Evolutionary conservation across 1,140 invertebrate genomes (phyloP), one percentile per base, ranked within the genome.

Genomic region (Notospermus geniculatus): DNA sequence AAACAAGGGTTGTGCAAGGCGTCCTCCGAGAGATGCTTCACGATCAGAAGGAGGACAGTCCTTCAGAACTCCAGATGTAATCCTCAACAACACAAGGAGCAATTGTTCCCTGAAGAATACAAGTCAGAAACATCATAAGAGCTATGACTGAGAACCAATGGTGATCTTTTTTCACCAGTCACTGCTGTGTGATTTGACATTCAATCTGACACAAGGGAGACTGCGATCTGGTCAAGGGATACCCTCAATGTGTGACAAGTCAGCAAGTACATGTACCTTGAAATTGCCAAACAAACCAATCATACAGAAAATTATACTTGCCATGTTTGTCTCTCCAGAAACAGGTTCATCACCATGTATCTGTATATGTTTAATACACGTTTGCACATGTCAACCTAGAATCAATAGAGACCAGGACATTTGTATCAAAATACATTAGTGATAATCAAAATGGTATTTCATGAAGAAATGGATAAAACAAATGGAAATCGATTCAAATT

Each of bases 301-400:
- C n/a, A n/a, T n/a, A n/a, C n/a, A 46, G n/a, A 32, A 45, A 60
- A 23, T 5, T 25, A 30, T 25, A 66, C 68, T 84, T 85, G 93
- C 94, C 95, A 98, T 22, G 94, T 95, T 69, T 86, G 86, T 66
- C 89, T 89, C 74, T 97, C 92, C 88, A 97, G 91, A 64, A 89
- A 86, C 0, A 92, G 90, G 78, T 97, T 94, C 93, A 97, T 97
- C 27, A 97, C 94, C 87, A 97, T 93, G 72, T 93, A 95, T 63
- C 95, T 84, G 84, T 97, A 98, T 67, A 97, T 95, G 80, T 97
- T 98, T 27, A 98, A 83, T 54, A 98, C 93, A 69, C 93, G 85
- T 83, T 97, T 97, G 81, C 95, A 97, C 63, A 94, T 89, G 81
- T 98, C 95, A 0, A 95, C 96, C 83, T 97, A 91, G 27, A 77